phyloP scores from a whole-genome alignment of 2,888 invertebrate species.

The Leucoptera coffeella region DNA sequence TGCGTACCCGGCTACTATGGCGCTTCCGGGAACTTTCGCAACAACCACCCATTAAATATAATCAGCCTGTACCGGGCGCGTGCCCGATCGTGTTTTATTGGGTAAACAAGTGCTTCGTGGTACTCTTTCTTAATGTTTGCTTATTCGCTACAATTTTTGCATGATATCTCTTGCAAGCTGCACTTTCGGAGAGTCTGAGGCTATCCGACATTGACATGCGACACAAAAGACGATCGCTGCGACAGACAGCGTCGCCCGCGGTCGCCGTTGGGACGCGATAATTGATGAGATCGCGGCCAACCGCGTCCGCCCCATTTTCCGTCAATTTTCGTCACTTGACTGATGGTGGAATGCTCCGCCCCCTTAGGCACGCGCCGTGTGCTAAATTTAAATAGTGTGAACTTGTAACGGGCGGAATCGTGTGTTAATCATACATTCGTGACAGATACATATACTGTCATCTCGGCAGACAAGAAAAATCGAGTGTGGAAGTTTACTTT shows the following conservation, averaged over 20 bases:
- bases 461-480: slow-evolving; percentile 14
- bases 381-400: slow-evolving; percentile 52
- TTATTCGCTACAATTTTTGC: neutral
- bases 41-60: slow-evolving; percentile 2
- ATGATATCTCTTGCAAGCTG: neutral
- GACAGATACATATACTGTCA: slow-evolving; percentile 33
- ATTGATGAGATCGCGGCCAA: slow-evolving; percentile 50
- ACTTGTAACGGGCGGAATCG: slow-evolving; percentile 43
- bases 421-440: slow-evolving; percentile 48
- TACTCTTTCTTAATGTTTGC: neutral
- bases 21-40: slow-evolving; percentile 18
- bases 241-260: slow-evolving; percentile 20
- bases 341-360: slow-evolving; percentile 45
- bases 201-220: too few species aligned
- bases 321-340: slow-evolving; percentile 55
- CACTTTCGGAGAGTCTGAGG: too few species aligned
- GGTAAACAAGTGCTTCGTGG: too few species aligned
- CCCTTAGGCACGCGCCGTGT: slow-evolving; percentile 38
- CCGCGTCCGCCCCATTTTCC: slow-evolving; percentile 54
- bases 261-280: slow-evolving; percentile 31
- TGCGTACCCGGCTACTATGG: slow-evolving; percentile 22
- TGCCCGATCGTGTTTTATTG: too few species aligned
- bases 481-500: slow-evolving; percentile 13
- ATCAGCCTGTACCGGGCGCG: slow-evolving; percentile 2
- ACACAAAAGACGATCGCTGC: too few species aligned